phyloP scores from a whole-genome alignment of 2,797 vertebrate species.

The Morus bassanus region DNA sequence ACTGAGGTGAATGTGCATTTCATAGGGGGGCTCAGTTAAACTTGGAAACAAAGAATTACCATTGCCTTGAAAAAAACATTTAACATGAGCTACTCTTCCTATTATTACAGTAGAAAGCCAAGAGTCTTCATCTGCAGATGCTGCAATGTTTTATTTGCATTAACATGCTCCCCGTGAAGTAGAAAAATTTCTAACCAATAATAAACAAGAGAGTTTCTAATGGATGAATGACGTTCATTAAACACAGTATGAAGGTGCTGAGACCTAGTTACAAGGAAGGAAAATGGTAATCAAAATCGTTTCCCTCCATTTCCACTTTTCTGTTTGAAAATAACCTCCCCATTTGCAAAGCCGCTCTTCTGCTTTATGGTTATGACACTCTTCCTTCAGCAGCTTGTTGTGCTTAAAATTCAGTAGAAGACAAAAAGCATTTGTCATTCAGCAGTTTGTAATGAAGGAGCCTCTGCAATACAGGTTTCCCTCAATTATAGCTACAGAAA shows the following conservation, averaged over 20 bases:
- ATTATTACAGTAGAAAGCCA: background rate
- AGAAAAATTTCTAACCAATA: background rate
- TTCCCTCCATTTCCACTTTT: background rate
- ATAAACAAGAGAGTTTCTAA: background rate
- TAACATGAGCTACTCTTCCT: background rate
- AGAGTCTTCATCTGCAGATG: background rate
- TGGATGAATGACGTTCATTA: background rate
- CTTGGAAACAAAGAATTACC: background rate
- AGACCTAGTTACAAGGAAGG: background rate
- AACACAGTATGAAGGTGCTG: background rate
- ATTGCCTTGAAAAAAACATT: background rate
- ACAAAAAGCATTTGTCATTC: background rate
- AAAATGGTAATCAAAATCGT: background rate
- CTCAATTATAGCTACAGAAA: background rate
- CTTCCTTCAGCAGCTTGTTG: background rate
- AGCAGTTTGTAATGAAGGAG: background rate
- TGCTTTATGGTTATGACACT: background rate
- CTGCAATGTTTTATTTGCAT: background rate
- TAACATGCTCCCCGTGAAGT: background rate
- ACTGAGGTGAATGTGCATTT: background rate
- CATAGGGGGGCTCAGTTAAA: background rate
- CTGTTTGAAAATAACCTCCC: background rate
- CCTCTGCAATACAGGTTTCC: background rate
- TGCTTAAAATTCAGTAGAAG: background rate
- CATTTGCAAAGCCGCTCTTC: background rate